phyloP scores from a whole-genome alignment of 1,140 invertebrate species.

The Drosophila punjabiensis region DNA sequence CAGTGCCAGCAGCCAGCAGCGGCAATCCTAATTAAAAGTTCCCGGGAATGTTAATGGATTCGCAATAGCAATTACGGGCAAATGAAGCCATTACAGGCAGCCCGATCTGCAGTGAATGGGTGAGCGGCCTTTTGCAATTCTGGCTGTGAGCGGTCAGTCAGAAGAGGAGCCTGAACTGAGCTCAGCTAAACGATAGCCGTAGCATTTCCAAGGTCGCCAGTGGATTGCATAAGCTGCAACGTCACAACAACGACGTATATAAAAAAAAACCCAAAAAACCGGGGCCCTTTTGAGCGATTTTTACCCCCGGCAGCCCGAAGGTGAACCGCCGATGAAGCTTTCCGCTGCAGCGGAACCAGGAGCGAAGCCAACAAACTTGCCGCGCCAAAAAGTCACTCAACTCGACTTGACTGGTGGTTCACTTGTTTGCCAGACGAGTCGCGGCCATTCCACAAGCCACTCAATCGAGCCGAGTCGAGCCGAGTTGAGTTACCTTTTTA shows the following conservation, averaged over 20 bases:
- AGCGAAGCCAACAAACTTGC: constrained; percentile 76
- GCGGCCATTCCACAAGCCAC: constrained; percentile 54
- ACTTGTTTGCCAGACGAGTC: constrained; percentile 47
- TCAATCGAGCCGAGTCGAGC: constrained; percentile 21
- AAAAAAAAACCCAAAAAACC: constrained; percentile 54
- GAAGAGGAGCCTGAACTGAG: constrained; percentile 40
- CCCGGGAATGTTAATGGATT: constrained; percentile 42
- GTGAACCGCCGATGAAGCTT: constrained; percentile 60
- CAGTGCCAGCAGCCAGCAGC: constrained; percentile 14
- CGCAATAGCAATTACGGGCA: constrained; percentile 42
- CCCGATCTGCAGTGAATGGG: constrained; percentile 49
- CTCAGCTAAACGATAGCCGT: constrained; percentile 22
- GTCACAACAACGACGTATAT: constrained; percentile 49
- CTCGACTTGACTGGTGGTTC: background rate
- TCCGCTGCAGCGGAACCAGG: constrained; percentile 41
- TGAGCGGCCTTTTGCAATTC: constrained; percentile 58
- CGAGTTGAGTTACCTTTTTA: constrained; percentile 14
- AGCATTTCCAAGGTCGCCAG: constrained; percentile 57
- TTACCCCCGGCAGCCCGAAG: constrained; percentile 48
- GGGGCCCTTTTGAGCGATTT: constrained; percentile 41
- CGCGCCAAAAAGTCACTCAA: constrained; percentile 12
- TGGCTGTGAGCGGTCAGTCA: constrained; percentile 14
- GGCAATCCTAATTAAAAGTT: constrained; percentile 42
- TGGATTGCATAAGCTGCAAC: constrained; percentile 63
- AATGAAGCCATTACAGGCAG: constrained; percentile 45